A percentile compares a stretch with the other conserved stretches of the same genome.
These are phyloP conservation scores for Pelochelys cantorii DNA, from an alignment of 2,797 vertebrate species.

Conservation along the genomic window DNA sequence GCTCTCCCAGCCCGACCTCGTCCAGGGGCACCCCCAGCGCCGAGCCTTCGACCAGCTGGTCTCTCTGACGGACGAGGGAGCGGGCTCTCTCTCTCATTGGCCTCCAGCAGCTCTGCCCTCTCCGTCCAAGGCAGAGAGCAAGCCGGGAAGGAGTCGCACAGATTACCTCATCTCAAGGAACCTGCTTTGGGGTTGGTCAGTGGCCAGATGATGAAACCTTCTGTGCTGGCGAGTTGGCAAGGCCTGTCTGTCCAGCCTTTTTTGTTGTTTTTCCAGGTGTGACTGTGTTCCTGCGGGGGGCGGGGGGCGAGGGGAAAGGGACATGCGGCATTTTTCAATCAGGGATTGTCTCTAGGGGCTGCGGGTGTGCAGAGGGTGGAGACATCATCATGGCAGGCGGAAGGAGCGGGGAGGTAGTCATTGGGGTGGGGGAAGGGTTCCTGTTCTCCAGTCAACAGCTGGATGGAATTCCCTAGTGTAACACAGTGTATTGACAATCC, in stretches of 20 bases:
- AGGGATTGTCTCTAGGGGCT: conserved; percentile 73
- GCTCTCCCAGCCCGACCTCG: conserved; percentile 91
- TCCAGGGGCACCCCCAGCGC: conserved; percentile 90
- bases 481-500: conserved; percentile 81
- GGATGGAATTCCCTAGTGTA: background rate
- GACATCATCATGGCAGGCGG: conserved; percentile 60
- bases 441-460: conserved; percentile 5
- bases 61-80: conserved; percentile 82
- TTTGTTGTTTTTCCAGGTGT: conserved; percentile 62
- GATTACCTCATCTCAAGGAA: conserved; percentile 80
- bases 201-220: conserved; percentile 47
- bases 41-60: conserved; percentile 91
- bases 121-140: background rate
- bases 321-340: conserved; percentile 80
- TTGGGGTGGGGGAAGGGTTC: conserved; percentile 3
- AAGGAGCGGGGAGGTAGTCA: conserved; percentile 12
- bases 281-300: conserved; percentile 68
- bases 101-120: conserved; percentile 37
- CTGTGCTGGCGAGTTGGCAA: conserved; percentile 54
- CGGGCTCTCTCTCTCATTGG: conserved; percentile 58
- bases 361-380: background rate
- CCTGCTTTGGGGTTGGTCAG: conserved; percentile 55
- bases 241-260: conserved; percentile 53
- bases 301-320: conserved; percentile 29
- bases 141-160: conserved; percentile 60